Percentiles rank a stretch among this genome's conserved stretches.
Evolutionary conservation across 2,113 vertebrate genomes (phyloP).

Genomic region (Chauna torquata): DNA sequence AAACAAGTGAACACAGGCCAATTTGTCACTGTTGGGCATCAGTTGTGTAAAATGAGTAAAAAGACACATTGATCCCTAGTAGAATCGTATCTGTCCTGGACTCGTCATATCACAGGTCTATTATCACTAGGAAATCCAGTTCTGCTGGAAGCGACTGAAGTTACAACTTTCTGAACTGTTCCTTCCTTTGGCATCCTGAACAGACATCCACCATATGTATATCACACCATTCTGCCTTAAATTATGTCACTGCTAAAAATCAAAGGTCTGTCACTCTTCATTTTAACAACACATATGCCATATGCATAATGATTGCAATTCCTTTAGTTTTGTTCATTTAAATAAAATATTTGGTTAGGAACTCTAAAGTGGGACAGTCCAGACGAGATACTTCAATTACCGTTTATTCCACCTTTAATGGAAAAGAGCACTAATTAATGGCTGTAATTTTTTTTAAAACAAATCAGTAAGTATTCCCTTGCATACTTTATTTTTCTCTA

Average conservation of each 20-base stretch:
- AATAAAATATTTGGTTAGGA: background rate
- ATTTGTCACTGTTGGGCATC: background rate
- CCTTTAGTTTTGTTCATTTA: background rate
- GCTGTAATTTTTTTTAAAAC: background rate
- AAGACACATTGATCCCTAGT: background rate
- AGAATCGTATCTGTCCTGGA: background rate
- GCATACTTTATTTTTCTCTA: background rate
- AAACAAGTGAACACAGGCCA: background rate
- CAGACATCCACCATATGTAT: conserved; percentile 40
- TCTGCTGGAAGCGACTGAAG: background rate
- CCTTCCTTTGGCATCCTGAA: background rate
- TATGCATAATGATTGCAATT: background rate
- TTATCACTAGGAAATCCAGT: background rate
- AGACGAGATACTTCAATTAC: background rate
- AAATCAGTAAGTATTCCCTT: background rate
- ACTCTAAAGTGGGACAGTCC: background rate
- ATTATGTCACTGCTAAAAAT: conserved; percentile 24
- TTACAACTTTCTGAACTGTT: conserved; percentile 43
- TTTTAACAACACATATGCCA: conserved; percentile 23
- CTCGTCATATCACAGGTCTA: background rate
- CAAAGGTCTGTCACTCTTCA: conserved; percentile 41
- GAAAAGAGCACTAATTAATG: background rate
- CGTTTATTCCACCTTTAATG: background rate
- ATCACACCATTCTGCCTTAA: background rate
- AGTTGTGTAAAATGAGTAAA: background rate